phyloP scores from a whole-genome alignment of 2,113 vertebrate genomes.

The Zosterops borbonicus region DNA sequence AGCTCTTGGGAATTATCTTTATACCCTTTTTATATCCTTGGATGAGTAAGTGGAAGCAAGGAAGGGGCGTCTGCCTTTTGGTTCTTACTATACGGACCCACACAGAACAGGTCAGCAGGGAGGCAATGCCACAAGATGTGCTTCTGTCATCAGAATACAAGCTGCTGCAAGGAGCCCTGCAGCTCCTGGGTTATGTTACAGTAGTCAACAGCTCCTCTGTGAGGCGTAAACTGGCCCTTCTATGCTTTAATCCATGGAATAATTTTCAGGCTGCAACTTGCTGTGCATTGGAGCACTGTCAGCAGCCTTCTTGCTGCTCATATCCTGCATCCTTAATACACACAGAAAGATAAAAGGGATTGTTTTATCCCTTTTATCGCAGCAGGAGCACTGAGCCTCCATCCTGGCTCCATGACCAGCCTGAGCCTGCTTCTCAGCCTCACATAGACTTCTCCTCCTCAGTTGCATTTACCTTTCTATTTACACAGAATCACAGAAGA shows the following conservation, averaged over 20 bases:
- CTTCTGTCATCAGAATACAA: neutral
- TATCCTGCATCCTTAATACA: neutral
- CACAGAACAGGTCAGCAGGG: neutral
- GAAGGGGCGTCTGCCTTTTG: neutral
- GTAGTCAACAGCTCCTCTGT: constrained; percentile 57
- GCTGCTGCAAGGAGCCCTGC: neutral
- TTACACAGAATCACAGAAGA: neutral
- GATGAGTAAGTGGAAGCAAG: neutral
- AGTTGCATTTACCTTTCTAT: neutral
- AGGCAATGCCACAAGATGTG: neutral
- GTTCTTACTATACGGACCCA: neutral
- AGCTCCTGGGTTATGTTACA: neutral
- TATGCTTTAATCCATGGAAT: neutral
- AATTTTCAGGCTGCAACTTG: neutral
- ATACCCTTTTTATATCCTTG: neutral
- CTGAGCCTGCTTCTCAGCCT: neutral
- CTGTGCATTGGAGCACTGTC: neutral
- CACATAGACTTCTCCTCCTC: neutral
- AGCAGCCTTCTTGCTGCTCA: neutral
- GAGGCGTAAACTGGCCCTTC: neutral
- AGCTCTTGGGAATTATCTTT: neutral
- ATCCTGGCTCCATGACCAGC: neutral
- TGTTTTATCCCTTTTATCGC: accelerated
- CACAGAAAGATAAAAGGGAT: neutral
- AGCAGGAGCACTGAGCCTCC: neutral